phyloP scores from a whole-genome alignment of 1,140 invertebrate species.

The Patella vulgata region DNA sequence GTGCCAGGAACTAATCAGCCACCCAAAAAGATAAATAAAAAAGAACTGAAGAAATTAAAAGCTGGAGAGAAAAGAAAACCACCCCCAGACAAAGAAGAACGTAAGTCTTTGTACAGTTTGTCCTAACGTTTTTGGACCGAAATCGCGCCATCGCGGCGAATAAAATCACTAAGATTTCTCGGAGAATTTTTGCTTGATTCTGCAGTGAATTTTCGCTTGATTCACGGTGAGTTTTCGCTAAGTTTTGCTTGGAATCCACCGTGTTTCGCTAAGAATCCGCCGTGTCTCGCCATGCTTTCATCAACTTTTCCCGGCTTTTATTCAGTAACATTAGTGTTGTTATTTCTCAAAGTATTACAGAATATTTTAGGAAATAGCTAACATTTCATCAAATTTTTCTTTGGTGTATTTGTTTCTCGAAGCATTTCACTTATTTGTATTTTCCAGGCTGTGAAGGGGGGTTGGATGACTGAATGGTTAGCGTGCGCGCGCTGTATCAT shows the following conservation, averaged over 20 bases:
- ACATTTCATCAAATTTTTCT: too few relatives aligned
- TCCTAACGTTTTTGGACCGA: neutral
- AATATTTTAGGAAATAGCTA: too few relatives aligned
- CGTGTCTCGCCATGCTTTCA: neutral
- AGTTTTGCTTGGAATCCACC: too few relatives aligned
- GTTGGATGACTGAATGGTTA: too few relatives aligned
- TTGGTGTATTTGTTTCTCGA: too few relatives aligned
- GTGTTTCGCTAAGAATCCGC: too few relatives aligned
- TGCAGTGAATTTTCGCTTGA: neutral
- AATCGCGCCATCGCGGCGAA: neutral
- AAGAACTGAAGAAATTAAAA: constrained; percentile 49
- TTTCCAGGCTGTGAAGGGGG: too few relatives aligned
- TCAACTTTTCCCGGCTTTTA: neutral
- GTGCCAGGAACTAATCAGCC: neutral
- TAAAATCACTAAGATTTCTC: neutral
- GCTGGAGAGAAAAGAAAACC: constrained; percentile 38
- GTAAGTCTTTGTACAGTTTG: constrained; percentile 7
- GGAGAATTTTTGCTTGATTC: neutral
- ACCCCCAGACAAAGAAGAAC: constrained; percentile 26
- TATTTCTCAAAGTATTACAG: too few relatives aligned
- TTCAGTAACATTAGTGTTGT: neutral
- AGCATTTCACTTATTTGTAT: too few relatives aligned
- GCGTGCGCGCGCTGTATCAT: too few relatives aligned
- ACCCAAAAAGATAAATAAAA: constrained; percentile 39
- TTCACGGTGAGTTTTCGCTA: too few relatives aligned